Evolutionary conservation across 2,888 invertebrate species (phyloP).

Genomic region (Hydraecia micacea): DNA sequence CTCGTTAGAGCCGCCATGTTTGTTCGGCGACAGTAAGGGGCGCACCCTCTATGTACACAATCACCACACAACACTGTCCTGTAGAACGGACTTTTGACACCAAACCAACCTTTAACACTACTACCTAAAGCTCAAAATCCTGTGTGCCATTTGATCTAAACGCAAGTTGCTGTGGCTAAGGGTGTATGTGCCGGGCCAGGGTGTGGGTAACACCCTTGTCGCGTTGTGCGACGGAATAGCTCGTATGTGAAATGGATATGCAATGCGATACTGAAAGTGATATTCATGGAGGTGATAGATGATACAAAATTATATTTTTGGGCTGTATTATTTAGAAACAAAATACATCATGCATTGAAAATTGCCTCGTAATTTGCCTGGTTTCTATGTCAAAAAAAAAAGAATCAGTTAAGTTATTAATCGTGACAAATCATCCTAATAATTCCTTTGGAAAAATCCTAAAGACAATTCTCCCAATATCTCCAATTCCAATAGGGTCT

Average conservation of each 20-base stretch:
- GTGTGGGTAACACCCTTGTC: slow-evolving; percentile 88
- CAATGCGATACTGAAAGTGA: slow-evolving; percentile 85
- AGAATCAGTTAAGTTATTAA: background rate
- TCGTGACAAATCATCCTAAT: background rate
- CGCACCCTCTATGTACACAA: slow-evolving; percentile 89
- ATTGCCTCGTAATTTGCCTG: background rate
- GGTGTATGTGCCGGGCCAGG: slow-evolving; percentile 84
- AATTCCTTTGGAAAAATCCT: background rate
- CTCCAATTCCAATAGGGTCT: background rate
- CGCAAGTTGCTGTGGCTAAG: slow-evolving; percentile 74
- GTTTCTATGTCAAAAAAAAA: background rate
- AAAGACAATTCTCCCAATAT: background rate
- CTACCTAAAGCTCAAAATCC: slow-evolving; percentile 70
- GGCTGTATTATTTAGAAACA: background rate
- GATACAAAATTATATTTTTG: slow-evolving; percentile 9
- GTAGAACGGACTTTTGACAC: slow-evolving; percentile 37
- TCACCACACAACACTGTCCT: slow-evolving; percentile 73
- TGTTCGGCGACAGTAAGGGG: slow-evolving; percentile 88
- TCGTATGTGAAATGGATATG: slow-evolving; percentile 88
- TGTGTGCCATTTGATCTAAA: slow-evolving; percentile 38
- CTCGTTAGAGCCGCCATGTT: slow-evolving; percentile 89
- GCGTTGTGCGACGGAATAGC: slow-evolving; percentile 86
- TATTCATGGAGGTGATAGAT: slow-evolving; percentile 70
- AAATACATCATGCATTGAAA: background rate
- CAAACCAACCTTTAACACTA: slow-evolving; percentile 55